Evolutionary conservation across 2,797 vertebrate genomes (phyloP), one percentile per base, ranked within the genome.

Genomic region (Rallus crepitans): DNA sequence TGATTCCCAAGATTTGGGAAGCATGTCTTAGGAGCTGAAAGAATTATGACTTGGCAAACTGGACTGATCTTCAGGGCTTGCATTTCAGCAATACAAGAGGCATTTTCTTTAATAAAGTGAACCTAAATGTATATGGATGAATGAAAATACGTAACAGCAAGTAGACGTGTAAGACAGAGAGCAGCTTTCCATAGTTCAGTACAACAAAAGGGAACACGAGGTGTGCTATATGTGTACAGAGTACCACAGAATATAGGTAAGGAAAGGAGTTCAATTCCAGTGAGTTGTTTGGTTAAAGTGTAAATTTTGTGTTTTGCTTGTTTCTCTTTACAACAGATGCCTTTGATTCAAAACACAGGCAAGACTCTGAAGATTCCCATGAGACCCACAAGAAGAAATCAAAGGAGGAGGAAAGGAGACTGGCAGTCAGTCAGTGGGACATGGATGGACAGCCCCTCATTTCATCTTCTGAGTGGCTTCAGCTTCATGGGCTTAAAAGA

Each of bases 391-490:
- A 72, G 71, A 89, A 92, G 66, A 79, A 89, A 63, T 87, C 82
- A 75, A 53, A 71, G n/a, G 87, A 56, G 80, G 90, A 81, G 50
- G 78, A 83, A 80, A 65, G 59, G 59, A 83, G 33, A 10, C 39
- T 15, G 39, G 72, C 12, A 23, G 72, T 55, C 27, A 47, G 63
- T 81, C 71, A 50, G 47, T 71, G 78, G 82, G 92, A 94, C 28
- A 25, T 68, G 71, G 93, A 96, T 37, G 83, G 93, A 33, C 95
- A 97, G 3, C 76, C 87, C 40, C 98, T 98, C 20, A 42, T 98
- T 87, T 98, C 98, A 28, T 98, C 98, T 10, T 53, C 96, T 86
- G 87, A 96, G 86, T 99, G 98, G 98, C 98, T 99, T 93, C 97
- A 97, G 16, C n/a, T 42, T 37, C 94, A 98, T 56, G 98, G 98